A percentile compares a stretch with the other conserved stretches of the same genome.
phyloP scores from a whole-genome alignment of 2,113 vertebrate species.

The Dicaeum eximium region DNA sequence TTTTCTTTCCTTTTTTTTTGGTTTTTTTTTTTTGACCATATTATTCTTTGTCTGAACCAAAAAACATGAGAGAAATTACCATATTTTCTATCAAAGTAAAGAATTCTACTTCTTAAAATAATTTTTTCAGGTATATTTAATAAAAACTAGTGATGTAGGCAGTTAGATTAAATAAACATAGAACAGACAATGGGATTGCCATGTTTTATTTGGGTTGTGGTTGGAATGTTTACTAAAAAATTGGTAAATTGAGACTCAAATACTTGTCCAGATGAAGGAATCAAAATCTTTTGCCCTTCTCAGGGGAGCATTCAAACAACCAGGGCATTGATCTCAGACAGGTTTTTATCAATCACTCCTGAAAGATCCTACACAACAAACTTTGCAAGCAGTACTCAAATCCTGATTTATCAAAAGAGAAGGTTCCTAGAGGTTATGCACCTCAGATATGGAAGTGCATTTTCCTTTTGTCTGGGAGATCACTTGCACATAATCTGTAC shows the following conservation, averaged over 20 bases:
- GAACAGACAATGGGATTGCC: background rate
- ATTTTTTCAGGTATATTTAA: background rate
- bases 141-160: background rate
- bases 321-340: background rate
- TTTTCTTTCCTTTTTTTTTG: background rate
- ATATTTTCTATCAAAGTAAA: background rate
- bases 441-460: background rate
- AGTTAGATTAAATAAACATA: background rate
- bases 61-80: background rate
- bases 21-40: too few species aligned
- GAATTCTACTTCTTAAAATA: background rate
- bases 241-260: background rate
- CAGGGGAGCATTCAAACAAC: background rate
- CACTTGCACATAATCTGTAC: background rate
- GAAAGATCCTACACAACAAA: background rate
- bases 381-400: background rate
- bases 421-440: background rate
- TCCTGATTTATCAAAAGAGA: background rate
- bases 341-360: background rate
- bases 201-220: background rate
- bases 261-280: background rate
- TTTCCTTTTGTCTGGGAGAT: background rate
- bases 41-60: background rate
- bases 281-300: background rate
- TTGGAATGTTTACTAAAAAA: background rate